phyloP scores from a whole-genome alignment of 2,888 invertebrate species.

The Itoplectis maculator region DNA sequence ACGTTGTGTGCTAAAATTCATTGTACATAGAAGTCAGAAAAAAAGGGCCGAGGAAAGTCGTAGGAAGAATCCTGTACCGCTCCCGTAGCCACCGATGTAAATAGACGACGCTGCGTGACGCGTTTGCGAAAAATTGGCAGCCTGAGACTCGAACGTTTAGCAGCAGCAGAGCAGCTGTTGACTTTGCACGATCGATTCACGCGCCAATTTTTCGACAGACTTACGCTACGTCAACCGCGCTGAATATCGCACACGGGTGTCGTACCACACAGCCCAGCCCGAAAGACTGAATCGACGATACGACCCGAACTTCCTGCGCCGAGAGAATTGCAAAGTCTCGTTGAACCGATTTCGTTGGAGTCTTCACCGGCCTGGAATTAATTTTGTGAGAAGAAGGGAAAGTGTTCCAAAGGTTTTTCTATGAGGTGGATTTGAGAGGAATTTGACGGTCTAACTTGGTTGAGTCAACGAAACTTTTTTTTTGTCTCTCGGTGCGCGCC shows the following conservation, averaged over 20 bases:
- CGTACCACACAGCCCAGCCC: not conserved
- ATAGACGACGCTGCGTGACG: conserved; percentile 25
- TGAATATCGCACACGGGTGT: conserved; percentile 12
- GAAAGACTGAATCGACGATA: conserved; percentile 39
- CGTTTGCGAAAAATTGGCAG: not conserved
- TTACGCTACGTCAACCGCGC: not conserved
- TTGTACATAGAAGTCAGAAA: conserved; percentile 59
- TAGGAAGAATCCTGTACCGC: not conserved
- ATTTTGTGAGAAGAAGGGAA: too few species aligned
- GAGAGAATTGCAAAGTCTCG: not conserved
- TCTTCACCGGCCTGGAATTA: too few species aligned
- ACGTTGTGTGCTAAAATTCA: conserved; percentile 46
- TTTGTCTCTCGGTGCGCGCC: not conserved
- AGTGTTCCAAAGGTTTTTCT: too few species aligned
- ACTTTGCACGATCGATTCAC: not conserved
- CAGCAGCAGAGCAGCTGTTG: conserved; percentile 3
- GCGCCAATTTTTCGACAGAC: not conserved
- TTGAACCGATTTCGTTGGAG: too few species aligned
- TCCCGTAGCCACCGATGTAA: conserved; percentile 25
- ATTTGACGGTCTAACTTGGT: too few species aligned
- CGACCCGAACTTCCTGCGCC: conserved; percentile 14
- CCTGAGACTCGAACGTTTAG: not conserved
- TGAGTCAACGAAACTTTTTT: not conserved
- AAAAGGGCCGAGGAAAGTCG: conserved; percentile 6
- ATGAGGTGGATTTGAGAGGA: too few species aligned